Evolutionary conservation across 2,888 invertebrate genomes (phyloP).

Genomic region (Gandaritis pyraliata): DNA sequence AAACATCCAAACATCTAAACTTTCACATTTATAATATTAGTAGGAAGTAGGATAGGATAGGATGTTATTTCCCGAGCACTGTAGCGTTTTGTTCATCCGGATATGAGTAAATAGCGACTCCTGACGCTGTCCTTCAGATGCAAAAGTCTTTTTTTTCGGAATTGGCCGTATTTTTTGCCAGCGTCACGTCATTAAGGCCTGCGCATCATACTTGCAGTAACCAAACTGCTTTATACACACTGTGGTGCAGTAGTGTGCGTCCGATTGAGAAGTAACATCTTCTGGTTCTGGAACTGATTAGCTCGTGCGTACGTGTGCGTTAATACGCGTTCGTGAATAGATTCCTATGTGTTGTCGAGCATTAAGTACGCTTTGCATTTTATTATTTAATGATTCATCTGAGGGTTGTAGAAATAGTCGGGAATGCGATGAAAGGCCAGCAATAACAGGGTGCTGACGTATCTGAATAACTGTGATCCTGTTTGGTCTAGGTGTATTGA

Average conservation of each 20-base stretch:
- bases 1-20: no score
- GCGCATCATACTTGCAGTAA: neutral
- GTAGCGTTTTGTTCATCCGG: no score
- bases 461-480: slow-evolving; percentile 62
- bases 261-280: slow-evolving; percentile 72
- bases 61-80: no score
- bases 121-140: no score
- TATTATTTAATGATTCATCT: slow-evolving; percentile 85
- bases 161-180: no score
- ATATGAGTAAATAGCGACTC: no score
- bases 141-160: no score
- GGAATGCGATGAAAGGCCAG: slow-evolving; percentile 82
- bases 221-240: slow-evolving; percentile 2
- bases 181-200: no score
- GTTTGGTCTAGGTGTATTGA: neutral
- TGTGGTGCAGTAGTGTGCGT: slow-evolving; percentile 47
- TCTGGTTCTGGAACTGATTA: slow-evolving; percentile 80
- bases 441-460: slow-evolving; percentile 84
- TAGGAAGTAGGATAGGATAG: no score
- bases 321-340: slow-evolving; percentile 73
- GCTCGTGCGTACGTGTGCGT: slow-evolving; percentile 72
- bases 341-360: slow-evolving; percentile 74
- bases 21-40: no score
- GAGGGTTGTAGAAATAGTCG: slow-evolving; percentile 83
- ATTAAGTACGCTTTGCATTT: slow-evolving; percentile 84